Evolutionary conservation across 2,113 vertebrate species (phyloP).

Genomic region (Leptodactylus fuscus): DNA sequence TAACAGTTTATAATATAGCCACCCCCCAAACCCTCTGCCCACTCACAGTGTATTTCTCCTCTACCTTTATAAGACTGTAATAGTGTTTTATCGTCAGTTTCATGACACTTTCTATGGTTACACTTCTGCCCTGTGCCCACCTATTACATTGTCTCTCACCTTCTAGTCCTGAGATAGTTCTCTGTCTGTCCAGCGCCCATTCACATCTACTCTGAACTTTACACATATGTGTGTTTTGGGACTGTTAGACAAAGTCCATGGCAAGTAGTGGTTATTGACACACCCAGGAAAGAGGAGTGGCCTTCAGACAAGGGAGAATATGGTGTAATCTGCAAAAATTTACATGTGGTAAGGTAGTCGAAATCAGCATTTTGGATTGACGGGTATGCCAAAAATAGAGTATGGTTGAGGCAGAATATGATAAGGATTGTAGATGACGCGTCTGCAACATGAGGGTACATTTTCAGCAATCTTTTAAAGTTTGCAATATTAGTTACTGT

Average conservation of each 20-base stretch:
- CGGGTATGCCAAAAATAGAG: not conserved
- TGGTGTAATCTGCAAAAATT: not conserved
- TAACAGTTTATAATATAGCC: not conserved
- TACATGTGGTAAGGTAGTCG: not conserved
- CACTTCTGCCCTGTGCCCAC: not conserved
- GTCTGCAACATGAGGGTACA: not conserved
- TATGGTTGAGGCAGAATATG: not conserved
- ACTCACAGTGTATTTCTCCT: not conserved
- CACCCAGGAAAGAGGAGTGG: slow-evolving; percentile 54
- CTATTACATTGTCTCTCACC: slow-evolving; percentile 10
- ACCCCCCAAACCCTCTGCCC: too few species aligned
- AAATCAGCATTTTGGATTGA: not conserved
- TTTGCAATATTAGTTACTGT: not conserved
- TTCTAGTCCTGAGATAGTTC: not conserved
- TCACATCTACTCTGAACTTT: slow-evolving; percentile 10
- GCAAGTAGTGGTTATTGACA: slow-evolving; percentile 8
- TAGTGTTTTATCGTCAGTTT: too few species aligned
- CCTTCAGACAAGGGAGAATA: not conserved
- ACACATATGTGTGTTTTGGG: slow-evolving; percentile 35
- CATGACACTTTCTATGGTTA: not conserved
- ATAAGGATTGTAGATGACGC: not conserved
- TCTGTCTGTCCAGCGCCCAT: not conserved
- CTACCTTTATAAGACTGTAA: not conserved
- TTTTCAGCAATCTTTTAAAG: not conserved
- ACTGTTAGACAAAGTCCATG: slow-evolving; percentile 46